phyloP scores from a whole-genome alignment of 2,888 invertebrate species.

The Andrena haemorrhoa region DNA sequence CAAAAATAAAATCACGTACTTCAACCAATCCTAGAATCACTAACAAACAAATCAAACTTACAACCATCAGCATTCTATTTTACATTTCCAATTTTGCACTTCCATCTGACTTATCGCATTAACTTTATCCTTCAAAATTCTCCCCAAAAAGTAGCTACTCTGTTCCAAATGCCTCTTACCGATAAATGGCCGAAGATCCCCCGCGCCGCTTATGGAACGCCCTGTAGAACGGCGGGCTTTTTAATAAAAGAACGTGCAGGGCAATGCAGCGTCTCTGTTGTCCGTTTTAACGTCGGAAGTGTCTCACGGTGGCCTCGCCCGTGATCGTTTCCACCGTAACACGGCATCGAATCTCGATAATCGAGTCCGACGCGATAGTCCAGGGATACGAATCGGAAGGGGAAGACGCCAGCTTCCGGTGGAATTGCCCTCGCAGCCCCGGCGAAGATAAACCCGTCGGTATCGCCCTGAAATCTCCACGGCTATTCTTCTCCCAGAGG shows the following conservation, averaged over 20 bases:
- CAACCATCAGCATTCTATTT: too few relatives aligned
- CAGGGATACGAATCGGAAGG: not conserved
- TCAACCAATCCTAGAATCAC: too few relatives aligned
- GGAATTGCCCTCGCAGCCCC: constrained; percentile 8
- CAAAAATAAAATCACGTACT: too few relatives aligned
- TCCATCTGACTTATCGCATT: too few relatives aligned
- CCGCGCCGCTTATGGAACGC: not conserved
- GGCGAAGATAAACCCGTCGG: constrained; percentile 29
- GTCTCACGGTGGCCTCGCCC: not conserved
- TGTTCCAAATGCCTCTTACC: not conserved
- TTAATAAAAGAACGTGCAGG: not conserved
- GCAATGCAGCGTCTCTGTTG: not conserved
- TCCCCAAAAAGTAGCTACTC: not conserved
- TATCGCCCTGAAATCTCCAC: constrained; percentile 5
- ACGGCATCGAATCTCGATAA: constrained; percentile 33
- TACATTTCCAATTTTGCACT: too few relatives aligned
- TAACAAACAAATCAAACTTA: too few relatives aligned
- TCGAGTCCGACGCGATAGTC: constrained; percentile 22
- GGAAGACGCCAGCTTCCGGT: constrained; percentile 36
- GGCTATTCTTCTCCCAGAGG: constrained; percentile 42
- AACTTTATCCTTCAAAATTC: not conserved
- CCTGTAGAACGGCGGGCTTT: not conserved
- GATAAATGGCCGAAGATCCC: not conserved
- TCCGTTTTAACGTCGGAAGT: not conserved
- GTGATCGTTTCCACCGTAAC: not conserved